Conservation (phyloP, 2,113 vertebrate species). For the Oenanthe oenanthe region DNA sequence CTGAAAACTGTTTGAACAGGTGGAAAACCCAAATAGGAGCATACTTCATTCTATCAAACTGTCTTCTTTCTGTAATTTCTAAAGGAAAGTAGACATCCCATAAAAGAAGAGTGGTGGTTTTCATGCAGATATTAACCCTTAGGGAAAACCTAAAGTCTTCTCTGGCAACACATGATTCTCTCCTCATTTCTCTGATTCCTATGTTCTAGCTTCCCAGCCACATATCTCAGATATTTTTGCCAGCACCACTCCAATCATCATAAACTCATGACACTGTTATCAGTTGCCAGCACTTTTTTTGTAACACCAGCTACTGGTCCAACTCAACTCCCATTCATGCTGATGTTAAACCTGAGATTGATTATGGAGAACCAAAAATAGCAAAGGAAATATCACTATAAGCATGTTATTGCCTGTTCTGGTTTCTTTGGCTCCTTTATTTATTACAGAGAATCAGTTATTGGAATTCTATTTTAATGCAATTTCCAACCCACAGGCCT, state of each 20-base stretch:
- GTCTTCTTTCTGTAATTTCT: background rate
- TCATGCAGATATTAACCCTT: background rate
- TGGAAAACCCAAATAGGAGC: background rate
- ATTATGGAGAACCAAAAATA: background rate
- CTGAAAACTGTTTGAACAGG: background rate
- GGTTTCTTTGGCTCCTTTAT: background rate
- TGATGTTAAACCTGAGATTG: background rate
- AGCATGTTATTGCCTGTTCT: background rate
- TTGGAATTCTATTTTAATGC: background rate
- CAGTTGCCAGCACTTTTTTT: background rate
- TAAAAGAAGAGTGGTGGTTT: background rate
- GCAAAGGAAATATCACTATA: background rate
- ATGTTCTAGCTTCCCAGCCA: background rate
- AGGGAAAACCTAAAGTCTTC: background rate
- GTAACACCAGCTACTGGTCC: background rate
- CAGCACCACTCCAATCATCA: background rate
- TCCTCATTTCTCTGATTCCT: background rate
- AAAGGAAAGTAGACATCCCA: background rate
- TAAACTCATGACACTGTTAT: rapidly evolving
- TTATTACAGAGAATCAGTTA: background rate
- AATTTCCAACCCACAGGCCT: background rate
- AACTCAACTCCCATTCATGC: background rate
- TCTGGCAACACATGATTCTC: background rate
- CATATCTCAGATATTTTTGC: background rate
- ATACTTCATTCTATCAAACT: background rate